phyloP scores from a whole-genome alignment of 1,140 invertebrate species.

The Atopsyche davidsoni region DNA sequence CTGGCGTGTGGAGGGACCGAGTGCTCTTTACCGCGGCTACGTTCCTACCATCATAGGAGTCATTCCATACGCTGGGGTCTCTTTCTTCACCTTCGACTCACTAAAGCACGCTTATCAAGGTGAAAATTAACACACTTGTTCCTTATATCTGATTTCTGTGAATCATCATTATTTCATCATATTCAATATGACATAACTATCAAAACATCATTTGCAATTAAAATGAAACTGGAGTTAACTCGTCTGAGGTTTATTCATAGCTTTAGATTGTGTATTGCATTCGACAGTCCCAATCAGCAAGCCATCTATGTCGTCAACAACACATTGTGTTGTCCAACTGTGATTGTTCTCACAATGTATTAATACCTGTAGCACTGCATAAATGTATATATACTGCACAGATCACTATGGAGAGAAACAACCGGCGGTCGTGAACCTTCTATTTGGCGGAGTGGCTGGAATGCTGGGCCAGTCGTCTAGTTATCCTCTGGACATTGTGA shows the following conservation, averaged over 20 bases:
- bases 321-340: too few relatives aligned
- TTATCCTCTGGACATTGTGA: slow-evolving; percentile 85
- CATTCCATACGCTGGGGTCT: slow-evolving; percentile 94
- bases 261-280: too few relatives aligned
- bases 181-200: neutral
- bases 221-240: neutral
- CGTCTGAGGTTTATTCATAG: neutral
- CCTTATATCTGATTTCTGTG: too few relatives aligned
- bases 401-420: slow-evolving; percentile 39
- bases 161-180: too few relatives aligned
- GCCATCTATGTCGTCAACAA: too few relatives aligned
- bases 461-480: slow-evolving; percentile 91
- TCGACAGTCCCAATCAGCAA: too few relatives aligned
- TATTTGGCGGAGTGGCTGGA: slow-evolving; percentile 88
- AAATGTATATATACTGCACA: slow-evolving; percentile 13
- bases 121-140: slow-evolving; percentile 39
- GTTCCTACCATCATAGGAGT: slow-evolving; percentile 88
- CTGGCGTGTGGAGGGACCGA: slow-evolving; percentile 70
- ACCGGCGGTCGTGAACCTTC: slow-evolving; percentile 57
- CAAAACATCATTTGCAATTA: slow-evolving; percentile 1
- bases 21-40: slow-evolving; percentile 81
- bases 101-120: slow-evolving; percentile 78
- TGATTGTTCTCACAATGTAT: too few relatives aligned
- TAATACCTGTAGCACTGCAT: too few relatives aligned
- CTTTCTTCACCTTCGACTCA: slow-evolving; percentile 96